Evolutionary conservation across 2,113 vertebrate species (phyloP).

Genomic region (Limanda limanda): DNA sequence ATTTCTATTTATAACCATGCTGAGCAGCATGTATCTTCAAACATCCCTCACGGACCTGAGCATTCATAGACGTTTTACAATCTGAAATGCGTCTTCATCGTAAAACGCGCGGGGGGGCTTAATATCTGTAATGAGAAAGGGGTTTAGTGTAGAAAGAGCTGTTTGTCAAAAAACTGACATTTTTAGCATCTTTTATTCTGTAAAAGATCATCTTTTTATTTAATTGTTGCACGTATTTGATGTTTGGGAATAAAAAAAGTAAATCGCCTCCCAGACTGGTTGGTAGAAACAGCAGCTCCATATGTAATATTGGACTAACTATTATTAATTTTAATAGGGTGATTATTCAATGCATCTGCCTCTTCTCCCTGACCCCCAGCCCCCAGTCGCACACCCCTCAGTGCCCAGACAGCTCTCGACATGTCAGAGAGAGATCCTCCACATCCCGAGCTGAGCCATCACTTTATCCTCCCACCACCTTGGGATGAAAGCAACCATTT

Average conservation of each 20-base stretch:
- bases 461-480: conserved; percentile 63
- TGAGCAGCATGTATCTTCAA: conserved; percentile 78
- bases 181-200: not conserved
- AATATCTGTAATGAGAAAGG: conserved; percentile 10
- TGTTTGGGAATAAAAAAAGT: not conserved
- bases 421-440: conserved; percentile 58
- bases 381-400: conserved; percentile 32
- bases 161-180: not conserved
- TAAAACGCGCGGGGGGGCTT: conserved; percentile 15
- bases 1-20: conserved; percentile 84
- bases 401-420: conserved; percentile 53
- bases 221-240: not conserved
- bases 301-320: conserved; percentile 13
- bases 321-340: conserved; percentile 20
- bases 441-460: conserved; percentile 59
- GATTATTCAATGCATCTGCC: conserved; percentile 52
- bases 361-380: conserved; percentile 41
- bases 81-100: conserved; percentile 45
- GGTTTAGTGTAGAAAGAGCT: not conserved
- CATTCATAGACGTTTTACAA: conserved; percentile 60
- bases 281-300: not conserved
- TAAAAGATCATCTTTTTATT: conserved; percentile 3
- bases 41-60: conserved; percentile 72
- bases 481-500: conserved; percentile 77
- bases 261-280: not conserved